phyloP scores from a whole-genome alignment of 2,797 vertebrate genomes.

The Macroramphosus scolopax region DNA sequence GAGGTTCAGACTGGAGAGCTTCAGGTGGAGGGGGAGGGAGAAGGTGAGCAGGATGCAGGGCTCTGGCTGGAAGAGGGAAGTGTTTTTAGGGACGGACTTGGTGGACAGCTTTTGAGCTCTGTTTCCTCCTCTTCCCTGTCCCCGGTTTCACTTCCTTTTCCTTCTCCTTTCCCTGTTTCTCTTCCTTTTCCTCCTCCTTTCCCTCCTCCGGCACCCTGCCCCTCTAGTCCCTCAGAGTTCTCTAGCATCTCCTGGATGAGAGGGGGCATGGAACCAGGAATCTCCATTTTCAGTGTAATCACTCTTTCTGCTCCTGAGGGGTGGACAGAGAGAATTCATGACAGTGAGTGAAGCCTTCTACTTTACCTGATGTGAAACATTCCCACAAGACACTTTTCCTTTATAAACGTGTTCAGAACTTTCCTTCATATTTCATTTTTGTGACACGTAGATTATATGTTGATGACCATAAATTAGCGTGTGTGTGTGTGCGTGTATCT shows the following conservation, averaged over 20 bases:
- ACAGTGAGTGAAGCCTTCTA: too few relatives aligned
- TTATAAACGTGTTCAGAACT: too few relatives aligned
- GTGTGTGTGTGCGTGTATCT: conserved; percentile 43
- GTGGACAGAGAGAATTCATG: too few relatives aligned
- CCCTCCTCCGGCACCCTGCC: conserved; percentile 62
- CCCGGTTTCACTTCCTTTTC: conserved; percentile 26
- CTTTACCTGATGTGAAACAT: too few relatives aligned
- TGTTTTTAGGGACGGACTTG: conserved; percentile 3
- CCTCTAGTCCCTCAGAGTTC: conserved; percentile 94
- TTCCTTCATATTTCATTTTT: too few relatives aligned
- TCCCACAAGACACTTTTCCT: too few relatives aligned
- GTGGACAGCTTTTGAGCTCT: conserved; percentile 1
- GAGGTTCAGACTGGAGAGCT: conserved; percentile 4
- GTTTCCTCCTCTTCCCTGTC: conserved; percentile 52
- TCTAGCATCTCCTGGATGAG: conserved; percentile 99
- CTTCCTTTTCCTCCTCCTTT: conserved; percentile 44
- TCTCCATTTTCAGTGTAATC: conserved; percentile 97
- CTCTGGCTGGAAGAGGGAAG: conserved; percentile 24
- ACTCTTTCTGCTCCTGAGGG: conserved; percentile 90
- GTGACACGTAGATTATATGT: too few relatives aligned
- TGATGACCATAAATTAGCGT: too few relatives aligned
- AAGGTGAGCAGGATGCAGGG: conserved; percentile 4
- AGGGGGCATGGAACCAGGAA: conserved; percentile 94
- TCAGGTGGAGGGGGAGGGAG: conserved; percentile 41
- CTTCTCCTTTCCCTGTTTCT: conserved; percentile 28